Evolutionary conservation across 2,113 vertebrate species (phyloP).

Genomic region (Varanus salvator): DNA sequence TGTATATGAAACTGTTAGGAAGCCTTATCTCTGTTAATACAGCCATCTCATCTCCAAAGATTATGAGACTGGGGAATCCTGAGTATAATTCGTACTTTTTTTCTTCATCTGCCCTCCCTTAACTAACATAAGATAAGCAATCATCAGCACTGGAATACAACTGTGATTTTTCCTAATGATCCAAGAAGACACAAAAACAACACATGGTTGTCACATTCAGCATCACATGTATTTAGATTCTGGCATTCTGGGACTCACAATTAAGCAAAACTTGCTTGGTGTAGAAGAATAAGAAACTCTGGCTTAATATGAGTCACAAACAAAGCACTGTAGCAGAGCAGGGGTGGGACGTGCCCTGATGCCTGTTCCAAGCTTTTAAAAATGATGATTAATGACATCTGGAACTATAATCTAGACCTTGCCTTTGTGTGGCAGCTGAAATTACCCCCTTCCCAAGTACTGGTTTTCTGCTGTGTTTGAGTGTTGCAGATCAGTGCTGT

Average conservation of each 20-base stretch:
- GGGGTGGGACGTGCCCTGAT: neutral
- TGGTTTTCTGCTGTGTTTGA: neutral
- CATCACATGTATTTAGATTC: neutral
- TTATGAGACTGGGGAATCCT: neutral
- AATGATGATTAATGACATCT: neutral
- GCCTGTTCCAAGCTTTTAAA: neutral
- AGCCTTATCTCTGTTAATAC: neutral
- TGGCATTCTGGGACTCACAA: neutral
- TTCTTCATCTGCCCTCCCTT: neutral
- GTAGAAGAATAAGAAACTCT: neutral
- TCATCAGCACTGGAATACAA: slow-evolving; percentile 32
- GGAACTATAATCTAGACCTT: neutral
- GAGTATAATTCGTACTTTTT: neutral
- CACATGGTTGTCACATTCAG: neutral
- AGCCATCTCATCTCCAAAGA: too few relatives aligned
- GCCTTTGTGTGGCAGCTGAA: neutral
- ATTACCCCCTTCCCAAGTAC: neutral
- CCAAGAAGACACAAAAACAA: slow-evolving; percentile 30
- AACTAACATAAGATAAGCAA: slow-evolving; percentile 40
- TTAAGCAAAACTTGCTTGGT: neutral
- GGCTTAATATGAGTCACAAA: neutral
- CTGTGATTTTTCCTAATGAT: slow-evolving; percentile 46
- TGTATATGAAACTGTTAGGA: neutral
- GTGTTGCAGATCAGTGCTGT: neutral
- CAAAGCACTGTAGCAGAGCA: neutral